A percentile compares a stretch with the other conserved stretches of the same genome.
These are phyloP conservation scores for Chiloscyllium punctatum DNA, from an alignment of 2,797 vertebrate genomes.

Conservation along the genomic window DNA sequence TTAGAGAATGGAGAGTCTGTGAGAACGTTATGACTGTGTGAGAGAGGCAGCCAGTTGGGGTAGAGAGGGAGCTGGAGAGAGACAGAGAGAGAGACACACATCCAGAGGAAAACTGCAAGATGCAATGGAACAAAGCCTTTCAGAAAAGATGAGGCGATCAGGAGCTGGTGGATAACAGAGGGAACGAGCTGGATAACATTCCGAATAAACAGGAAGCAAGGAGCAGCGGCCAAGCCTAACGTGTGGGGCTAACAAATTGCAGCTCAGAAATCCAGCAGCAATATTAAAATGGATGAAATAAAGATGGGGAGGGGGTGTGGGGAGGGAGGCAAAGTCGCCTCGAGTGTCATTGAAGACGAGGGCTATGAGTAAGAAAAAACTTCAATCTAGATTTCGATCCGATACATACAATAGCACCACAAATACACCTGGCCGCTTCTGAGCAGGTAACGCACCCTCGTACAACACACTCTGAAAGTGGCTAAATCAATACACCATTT, in stretches of 20 bases:
- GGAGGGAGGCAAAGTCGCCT: not conserved
- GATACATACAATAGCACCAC: constrained; percentile 65
- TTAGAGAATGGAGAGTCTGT: not conserved
- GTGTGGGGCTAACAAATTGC: not conserved
- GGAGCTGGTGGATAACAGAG: not conserved
- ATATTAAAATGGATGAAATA: not conserved
- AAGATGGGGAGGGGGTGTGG: not conserved
- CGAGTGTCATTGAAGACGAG: no score
- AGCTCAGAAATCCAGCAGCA: not conserved
- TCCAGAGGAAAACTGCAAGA: not conserved
- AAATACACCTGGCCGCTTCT: constrained; percentile 40
- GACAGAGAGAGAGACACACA: not conserved
- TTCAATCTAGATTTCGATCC: not conserved
- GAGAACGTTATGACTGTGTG: not conserved
- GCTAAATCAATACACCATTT: not conserved
- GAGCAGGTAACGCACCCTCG: not conserved
- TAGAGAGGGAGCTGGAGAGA: not conserved
- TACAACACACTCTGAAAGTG: not conserved
- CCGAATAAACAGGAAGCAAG: not conserved
- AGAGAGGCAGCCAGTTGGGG: no score
- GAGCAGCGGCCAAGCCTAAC: not conserved
- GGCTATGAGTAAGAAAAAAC: no score
- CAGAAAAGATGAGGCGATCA: not conserved
- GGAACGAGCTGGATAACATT: not conserved
- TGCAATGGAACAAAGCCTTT: not conserved